Evolutionary conservation across 1,140 invertebrate genomes (phyloP), one percentile per base, ranked within the genome.

Genomic region (Neuroterus valhalla): DNA sequence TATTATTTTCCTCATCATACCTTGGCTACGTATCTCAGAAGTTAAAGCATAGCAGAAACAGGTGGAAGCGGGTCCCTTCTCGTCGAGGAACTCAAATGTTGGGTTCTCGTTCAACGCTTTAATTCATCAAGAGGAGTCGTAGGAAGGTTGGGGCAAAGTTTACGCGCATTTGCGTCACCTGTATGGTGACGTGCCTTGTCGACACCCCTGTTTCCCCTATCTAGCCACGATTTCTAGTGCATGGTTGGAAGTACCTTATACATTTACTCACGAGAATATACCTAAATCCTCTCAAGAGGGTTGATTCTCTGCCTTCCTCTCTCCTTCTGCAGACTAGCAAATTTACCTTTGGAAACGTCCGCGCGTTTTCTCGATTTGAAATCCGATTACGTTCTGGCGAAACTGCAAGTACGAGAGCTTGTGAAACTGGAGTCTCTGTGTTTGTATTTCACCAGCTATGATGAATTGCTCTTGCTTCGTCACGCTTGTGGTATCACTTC

Each of bases 101-200:
- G 82, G 83, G 84, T 84, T 86, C 80, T 82, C 76, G 78, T 79
- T 81, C 83, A 83, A 86, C 81, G 81, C 81, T 83, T 86, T 84
- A 87, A 87, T 86, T 87, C 83, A 85, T 86, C 85, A 86, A 86
- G 84, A 83, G 80, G 72, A 87, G 78, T 86, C 81, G 84, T 87
- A 86, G 86, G 86, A 85, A 86, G 85, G 82, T 86, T 86, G 80
- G 80, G 74, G 76, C 76, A 84, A 85, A 87, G 83, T 87, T 85
- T 79, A 80, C 81, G 66, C 74, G 74, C 74, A 68, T 74, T 80
- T 75, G 71, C 71, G 72, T 74, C 76, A 76, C 46, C 38, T 45
- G 73, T 73, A 62, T 48, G 66, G n/a, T 62, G 38, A 50, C 69
- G 75, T 72, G 73, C 74, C 75, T 74, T 74, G 72, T 73, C 73